Conservation (phyloP, 2,888 invertebrate species). For the Acleris laterana region DNA sequence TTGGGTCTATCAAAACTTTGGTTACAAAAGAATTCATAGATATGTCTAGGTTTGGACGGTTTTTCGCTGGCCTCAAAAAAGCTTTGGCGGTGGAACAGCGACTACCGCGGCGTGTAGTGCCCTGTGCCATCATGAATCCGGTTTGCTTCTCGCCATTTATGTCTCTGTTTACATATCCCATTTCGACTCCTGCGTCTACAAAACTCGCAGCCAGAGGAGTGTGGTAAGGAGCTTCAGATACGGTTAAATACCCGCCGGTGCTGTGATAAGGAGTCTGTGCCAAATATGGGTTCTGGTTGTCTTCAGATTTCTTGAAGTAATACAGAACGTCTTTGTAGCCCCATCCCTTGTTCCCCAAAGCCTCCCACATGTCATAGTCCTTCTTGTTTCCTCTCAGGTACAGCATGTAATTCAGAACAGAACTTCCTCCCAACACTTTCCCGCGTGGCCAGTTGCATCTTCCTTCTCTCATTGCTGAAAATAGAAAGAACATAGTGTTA, state of each 20-base stretch:
- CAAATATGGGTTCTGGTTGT: conserved; percentile 93
- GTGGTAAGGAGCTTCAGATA: conserved; percentile 94
- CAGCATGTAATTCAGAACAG: conserved; percentile 96
- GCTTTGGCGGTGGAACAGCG: conserved; percentile 96
- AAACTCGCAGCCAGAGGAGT: conserved; percentile 93
- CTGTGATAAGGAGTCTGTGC: conserved; percentile 91
- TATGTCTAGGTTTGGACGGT: conserved; percentile 92
- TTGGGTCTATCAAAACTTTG: conserved; percentile 88
- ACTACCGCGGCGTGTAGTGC: conserved; percentile 90
- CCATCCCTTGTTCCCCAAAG: conserved; percentile 95
- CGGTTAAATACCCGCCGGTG: conserved; percentile 91
- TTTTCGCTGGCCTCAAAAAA: conserved; percentile 91
- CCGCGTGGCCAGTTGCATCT: conserved; percentile 97
- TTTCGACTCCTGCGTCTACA: conserved; percentile 91
- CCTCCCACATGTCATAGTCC: conserved; percentile 96
- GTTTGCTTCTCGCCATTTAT: conserved; percentile 94
- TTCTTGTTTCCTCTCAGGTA: conserved; percentile 94
- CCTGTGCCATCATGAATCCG: conserved; percentile 95
- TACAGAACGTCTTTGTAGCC: conserved; percentile 90
- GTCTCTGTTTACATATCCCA: conserved; percentile 94
- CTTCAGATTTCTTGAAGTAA: conserved; percentile 96
- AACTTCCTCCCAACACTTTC: conserved; percentile 95
- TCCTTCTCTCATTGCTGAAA: conserved; percentile 91
- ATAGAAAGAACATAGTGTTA: background rate
- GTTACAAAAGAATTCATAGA: conserved; percentile 93